Conservation (phyloP, 2,113 vertebrate genomes). For the Psilopsiagon aymara region DNA sequence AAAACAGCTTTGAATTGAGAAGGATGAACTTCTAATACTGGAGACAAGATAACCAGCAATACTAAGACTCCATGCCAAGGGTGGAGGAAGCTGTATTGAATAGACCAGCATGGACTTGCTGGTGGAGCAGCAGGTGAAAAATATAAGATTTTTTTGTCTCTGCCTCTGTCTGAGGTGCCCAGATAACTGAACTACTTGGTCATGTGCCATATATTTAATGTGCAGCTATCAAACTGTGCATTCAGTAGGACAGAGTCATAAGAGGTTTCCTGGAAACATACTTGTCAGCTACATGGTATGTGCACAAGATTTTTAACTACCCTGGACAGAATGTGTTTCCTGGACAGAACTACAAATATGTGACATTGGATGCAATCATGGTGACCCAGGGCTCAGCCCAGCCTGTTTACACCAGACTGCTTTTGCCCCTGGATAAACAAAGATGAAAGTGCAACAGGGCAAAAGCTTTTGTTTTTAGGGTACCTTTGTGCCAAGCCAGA, state of each 20-base stretch:
- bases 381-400: background rate
- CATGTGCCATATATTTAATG: background rate
- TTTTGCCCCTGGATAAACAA: background rate
- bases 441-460: background rate
- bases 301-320: background rate
- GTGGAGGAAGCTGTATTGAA: background rate
- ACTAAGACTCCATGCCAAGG: background rate
- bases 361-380: background rate
- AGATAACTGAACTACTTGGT: background rate
- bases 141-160: background rate
- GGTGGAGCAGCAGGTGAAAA: background rate
- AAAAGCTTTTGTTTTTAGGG: background rate
- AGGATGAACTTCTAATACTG: background rate
- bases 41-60: background rate
- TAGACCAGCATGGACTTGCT: background rate
- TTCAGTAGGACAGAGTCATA: background rate
- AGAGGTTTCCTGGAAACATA: background rate
- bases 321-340: background rate
- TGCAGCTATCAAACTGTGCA: background rate
- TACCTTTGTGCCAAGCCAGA: background rate
- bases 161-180: background rate
- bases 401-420: background rate
- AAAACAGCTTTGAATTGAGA: background rate
- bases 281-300: background rate
- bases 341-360: background rate